Evolutionary conservation across 2,113 vertebrate genomes (phyloP), one percentile per base, ranked within the genome.

Genomic region (Peromyscus polionotus): DNA sequence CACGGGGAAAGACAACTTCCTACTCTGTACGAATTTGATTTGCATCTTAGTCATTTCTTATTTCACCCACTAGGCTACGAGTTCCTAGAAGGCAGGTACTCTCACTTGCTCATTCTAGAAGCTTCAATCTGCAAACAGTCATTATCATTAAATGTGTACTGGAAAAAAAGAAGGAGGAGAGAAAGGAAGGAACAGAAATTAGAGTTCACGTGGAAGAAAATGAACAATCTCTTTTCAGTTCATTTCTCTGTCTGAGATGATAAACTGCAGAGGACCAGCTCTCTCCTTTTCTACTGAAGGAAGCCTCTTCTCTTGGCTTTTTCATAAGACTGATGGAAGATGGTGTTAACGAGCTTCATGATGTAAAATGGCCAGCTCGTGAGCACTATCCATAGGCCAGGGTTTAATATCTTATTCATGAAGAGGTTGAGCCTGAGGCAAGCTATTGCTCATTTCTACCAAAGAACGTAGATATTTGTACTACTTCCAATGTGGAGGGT

Each of bases 61-160:
- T 75, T 75, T 84, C 28, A 26, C 72, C 68, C 77, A 19, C n/a
- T 48, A 83, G 24, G 67, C 42, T 48, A 54, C 20, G 51, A 67
- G 57, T 95, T 95, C 84, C 89, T 90, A 93, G 84, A 96, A 97
- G 51, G 48, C 24, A 39, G 4, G 26, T 57, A 67, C 42, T 93
- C 90, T 45, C 54, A 42, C 13, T n/a, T 72, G 33, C 36, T 95
- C 61, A 54, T 91, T 91, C 57, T 88, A 90, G 51, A 93, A 93
- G 70, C 17, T 57, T 91, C 63, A 39, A 65, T 97, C 70, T 72
- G 91, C 63, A 93, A 94, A 59, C 10, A 77, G 17, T 5, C 6
- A 5, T 90, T 95, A 39, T 87, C 61, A 92, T 70, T 84, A 95
- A 92, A 84, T 70, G n/a, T 54, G 51, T 67, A 28, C 67, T 95